A percentile compares a stretch with the other conserved stretches of the same genome.
These are phyloP conservation scores for Orchestes rusci DNA, from an alignment of 2,888 invertebrate species.

Conservation along the genomic window DNA sequence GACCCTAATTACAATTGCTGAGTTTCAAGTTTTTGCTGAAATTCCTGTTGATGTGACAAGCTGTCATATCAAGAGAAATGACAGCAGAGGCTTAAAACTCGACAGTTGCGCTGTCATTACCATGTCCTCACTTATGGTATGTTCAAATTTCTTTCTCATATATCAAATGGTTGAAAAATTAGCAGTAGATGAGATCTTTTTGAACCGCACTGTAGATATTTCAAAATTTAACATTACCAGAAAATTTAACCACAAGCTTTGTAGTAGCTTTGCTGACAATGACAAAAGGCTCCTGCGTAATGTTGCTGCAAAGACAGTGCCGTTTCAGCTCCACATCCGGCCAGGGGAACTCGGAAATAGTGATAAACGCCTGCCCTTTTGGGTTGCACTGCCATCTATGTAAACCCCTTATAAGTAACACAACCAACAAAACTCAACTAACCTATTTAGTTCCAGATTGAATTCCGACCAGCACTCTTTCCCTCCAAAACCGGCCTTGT, in stretches of 20 bases:
- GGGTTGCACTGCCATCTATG: slow-evolving; percentile 57
- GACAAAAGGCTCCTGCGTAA: slow-evolving; percentile 54
- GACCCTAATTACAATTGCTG: no score
- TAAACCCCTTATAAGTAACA: not conserved
- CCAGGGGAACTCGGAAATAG: slow-evolving; percentile 64
- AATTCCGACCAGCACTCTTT: slow-evolving; percentile 60
- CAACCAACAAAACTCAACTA: slow-evolving; percentile 1
- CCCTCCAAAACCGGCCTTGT: slow-evolving; percentile 60
- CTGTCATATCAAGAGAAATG: no score
- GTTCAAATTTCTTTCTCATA: no score
- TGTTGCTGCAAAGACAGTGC: slow-evolving; percentile 67
- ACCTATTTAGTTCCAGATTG: slow-evolving; percentile 57
- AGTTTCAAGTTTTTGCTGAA: no score
- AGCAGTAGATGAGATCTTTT: no score
- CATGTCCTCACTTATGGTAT: no score
- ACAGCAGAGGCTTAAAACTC: no score
- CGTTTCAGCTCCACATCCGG: slow-evolving; percentile 55
- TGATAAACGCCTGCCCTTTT: slow-evolving; percentile 36
- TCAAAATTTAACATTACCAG: slow-evolving; percentile 10
- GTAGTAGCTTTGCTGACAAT: slow-evolving; percentile 63
- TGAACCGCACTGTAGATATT: no score
- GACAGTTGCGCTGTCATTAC: no score
- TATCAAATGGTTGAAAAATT: no score
- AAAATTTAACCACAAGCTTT: slow-evolving; percentile 63
- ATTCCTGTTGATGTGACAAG: no score